phyloP scores from a whole-genome alignment of 2,888 invertebrate genomes.

The Synanthedon vespiformis region DNA sequence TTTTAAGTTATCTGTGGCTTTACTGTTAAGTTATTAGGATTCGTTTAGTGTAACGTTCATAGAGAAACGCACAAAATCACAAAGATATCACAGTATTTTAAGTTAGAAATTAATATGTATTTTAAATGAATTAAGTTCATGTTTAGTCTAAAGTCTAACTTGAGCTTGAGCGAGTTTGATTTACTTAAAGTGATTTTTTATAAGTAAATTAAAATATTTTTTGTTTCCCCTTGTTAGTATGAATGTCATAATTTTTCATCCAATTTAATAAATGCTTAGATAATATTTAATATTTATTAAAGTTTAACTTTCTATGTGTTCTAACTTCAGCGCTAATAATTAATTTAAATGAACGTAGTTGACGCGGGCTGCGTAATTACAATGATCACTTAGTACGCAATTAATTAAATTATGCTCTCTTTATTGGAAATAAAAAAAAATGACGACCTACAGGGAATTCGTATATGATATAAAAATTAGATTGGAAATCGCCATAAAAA shows the following conservation, averaged over 20 bases:
- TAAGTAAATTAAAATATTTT: no score
- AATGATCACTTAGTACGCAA: no score
- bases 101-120: not conserved
- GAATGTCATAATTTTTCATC: no score
- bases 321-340: no score
- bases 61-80: slow-evolving; percentile 19
- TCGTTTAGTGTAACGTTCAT: slow-evolving; percentile 4
- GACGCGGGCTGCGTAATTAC: no score
- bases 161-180: not conserved
- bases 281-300: no score
- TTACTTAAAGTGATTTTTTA: slow-evolving; percentile 1
- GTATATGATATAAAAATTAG: slow-evolving; percentile 11
- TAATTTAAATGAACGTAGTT: no score
- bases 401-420: slow-evolving; percentile 30
- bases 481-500: not conserved
- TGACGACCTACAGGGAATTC: slow-evolving; percentile 55
- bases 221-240: no score
- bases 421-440: slow-evolving; percentile 27
- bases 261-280: no score
- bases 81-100: slow-evolving; percentile 3
- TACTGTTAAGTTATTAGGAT: slow-evolving; percentile 9
- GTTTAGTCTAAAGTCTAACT: not conserved
- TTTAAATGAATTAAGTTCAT: not conserved
- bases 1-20: slow-evolving; percentile 20
- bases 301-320: no score